Conservation (phyloP, 2,113 vertebrate genomes). For the Poeciliopsis occidentalis region DNA sequence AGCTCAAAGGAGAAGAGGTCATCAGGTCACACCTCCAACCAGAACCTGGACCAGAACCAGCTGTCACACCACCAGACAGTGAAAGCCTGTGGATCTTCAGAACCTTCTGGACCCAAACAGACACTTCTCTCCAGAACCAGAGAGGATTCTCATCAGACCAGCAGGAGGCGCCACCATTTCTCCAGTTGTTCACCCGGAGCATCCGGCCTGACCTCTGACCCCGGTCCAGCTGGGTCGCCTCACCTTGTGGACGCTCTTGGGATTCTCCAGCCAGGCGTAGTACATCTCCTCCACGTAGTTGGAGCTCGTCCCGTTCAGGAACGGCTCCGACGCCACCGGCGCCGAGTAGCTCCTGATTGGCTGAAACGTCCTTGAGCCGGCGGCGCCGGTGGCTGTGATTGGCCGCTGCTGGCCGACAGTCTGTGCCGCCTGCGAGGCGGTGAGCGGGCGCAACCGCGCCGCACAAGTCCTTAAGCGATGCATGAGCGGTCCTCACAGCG, state of each 20-base stretch:
- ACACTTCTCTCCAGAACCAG: not conserved
- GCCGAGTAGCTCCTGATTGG: slow-evolving; percentile 89
- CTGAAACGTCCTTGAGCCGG: slow-evolving; percentile 89
- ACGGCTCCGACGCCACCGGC: slow-evolving; percentile 94
- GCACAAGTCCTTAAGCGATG: slow-evolving; percentile 99
- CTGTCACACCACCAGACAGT: no score
- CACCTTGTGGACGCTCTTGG: slow-evolving; percentile 99
- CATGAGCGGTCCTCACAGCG: slow-evolving; percentile 84
- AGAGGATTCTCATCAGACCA: not conserved
- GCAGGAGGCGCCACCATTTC: no score
- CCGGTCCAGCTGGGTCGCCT: slow-evolving; percentile 56
- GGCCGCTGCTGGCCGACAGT: slow-evolving; percentile 76
- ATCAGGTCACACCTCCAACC: not conserved
- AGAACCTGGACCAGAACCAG: not conserved
- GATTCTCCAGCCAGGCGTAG: slow-evolving; percentile 97
- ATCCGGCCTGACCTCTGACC: not conserved
- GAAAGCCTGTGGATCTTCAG: not conserved
- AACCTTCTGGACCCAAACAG: not conserved
- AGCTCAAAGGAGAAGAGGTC: no score
- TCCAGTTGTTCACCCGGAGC: not conserved
- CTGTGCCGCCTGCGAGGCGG: slow-evolving; percentile 90
- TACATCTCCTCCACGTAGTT: slow-evolving; percentile 99
- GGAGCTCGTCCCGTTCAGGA: slow-evolving; percentile 96
- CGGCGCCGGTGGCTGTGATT: slow-evolving; percentile 74
- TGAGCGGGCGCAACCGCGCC: slow-evolving; percentile 90